Base-by-base conservation (phyloP, 2,797 vertebrate species). In the Synaphobranchus kaupii region DNA sequence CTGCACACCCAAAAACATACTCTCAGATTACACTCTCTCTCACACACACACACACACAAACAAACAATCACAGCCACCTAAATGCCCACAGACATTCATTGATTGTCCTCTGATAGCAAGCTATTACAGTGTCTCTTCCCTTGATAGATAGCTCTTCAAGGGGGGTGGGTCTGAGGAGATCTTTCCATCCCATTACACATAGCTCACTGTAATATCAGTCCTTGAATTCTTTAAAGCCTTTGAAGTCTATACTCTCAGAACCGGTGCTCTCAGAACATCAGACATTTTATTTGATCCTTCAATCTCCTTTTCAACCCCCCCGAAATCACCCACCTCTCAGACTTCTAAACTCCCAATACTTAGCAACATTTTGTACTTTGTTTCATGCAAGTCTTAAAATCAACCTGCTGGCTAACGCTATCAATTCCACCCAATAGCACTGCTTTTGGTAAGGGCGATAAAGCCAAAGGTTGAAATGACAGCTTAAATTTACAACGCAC, bases 261-360 rank as follows among this genome's bases (percentile, higher is more conserved):
- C 28, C 25, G 25, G 4, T 12, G 39, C 56, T 82, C 58, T 86
- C 73, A 71, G 60, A 83, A 52, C 80, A 68, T 52, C 78, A 68
- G 80, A 34, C 66, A 87, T 83, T 83, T 83, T 47, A 87, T 87
- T 87, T 83, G 39, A n/a, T 83, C 80, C n/a, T n/a, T 83, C 80
- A 83, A 87, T 87, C 86, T 87, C 58, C 78, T 83, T 28, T 87
- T 83, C 80, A 78, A 80, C 66, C 39, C 39, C 39, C 39, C 39
- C 39, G 39, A 2, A 39, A 39, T 39, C 39, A 39, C 39, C 39
- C 39, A 39, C 39, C 52, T 12, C 52, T 54, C 52, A 54, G 52
- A 15, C 52, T 54, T 54, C 52, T 12, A 54, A 54, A 54, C 52
- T 54, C 52, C 15, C 28, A 17, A 9, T 39, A 28, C 68, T 34